These are phyloP conservation scores for Chaetorhynchus papuensis DNA, from an alignment of 2,113 vertebrate genomes.

Conservation along the genomic window DNA sequence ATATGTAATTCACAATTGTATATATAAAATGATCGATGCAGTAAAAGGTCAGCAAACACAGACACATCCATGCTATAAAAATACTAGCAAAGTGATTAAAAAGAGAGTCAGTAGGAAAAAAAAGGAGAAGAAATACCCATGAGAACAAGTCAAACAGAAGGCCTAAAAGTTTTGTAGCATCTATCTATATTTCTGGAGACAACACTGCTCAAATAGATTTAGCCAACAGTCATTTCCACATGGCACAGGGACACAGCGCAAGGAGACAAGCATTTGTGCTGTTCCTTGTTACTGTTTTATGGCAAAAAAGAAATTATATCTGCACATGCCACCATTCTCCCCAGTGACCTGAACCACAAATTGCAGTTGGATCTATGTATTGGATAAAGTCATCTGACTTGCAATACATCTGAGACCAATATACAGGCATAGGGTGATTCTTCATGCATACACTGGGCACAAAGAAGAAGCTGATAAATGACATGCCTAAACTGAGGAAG, in stretches of 20 bases:
- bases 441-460: neutral
- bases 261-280: neutral
- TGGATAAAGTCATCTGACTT: neutral
- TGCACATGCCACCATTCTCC: neutral
- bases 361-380: neutral
- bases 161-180: neutral
- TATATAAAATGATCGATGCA: neutral
- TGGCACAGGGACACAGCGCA: neutral
- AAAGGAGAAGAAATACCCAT: neutral
- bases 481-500: neutral
- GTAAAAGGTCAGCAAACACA: neutral
- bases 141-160: neutral
- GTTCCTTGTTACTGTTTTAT: neutral
- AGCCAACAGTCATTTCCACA: neutral
- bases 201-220: neutral
- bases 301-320: neutral
- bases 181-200: neutral
- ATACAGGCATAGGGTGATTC: neutral
- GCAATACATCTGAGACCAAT: neutral
- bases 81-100: neutral
- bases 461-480: neutral
- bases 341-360: neutral
- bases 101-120: neutral
- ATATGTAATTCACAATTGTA: slow-evolving; percentile 11
- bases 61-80: neutral